A percentile compares a stretch with the other conserved stretches of the same genome.
phyloP scores from a whole-genome alignment of 2,888 invertebrate genomes.

The Nomada hirtipes region DNA sequence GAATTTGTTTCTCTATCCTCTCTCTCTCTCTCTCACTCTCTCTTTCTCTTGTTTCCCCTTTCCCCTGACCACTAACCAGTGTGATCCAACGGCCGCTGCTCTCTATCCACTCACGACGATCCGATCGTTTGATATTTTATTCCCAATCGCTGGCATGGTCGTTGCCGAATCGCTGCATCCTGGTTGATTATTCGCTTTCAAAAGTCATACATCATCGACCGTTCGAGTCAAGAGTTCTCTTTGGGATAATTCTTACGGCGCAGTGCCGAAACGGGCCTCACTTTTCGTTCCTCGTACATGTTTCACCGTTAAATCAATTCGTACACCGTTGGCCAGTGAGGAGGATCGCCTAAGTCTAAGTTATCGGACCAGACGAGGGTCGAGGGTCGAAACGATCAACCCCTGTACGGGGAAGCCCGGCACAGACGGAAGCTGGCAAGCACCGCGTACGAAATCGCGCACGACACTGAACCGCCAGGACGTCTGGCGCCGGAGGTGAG shows the following conservation, averaged over 20 bases:
- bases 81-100: background rate
- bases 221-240: constrained; percentile 7
- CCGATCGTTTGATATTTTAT: constrained; percentile 4
- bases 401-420: constrained; percentile 23
- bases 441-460: constrained; percentile 81
- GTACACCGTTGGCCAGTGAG: background rate
- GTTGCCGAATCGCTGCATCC: constrained; percentile 9
- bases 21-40: background rate
- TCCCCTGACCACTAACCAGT: background rate
- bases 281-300: constrained; percentile 39
- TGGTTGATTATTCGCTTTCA: constrained; percentile 4
- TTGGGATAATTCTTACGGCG: background rate
- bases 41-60: background rate
- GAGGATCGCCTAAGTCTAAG: too few species aligned
- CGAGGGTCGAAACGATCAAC: constrained; percentile 27
- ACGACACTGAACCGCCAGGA: constrained; percentile 80
- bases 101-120: constrained; percentile 3
- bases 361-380: background rate
- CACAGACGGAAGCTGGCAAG: constrained; percentile 57
- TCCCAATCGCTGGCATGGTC: background rate
- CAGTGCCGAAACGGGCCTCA: background rate
- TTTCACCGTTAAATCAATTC: constrained; percentile 1
- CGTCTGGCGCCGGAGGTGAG: constrained; percentile 76
- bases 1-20: constrained; percentile 25
- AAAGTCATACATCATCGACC: constrained; percentile 10